Percentiles rank a stretch among this genome's conserved stretches.
Evolutionary conservation across 2,113 vertebrate species (phyloP).

Genomic region (Tautogolabrus adspersus): DNA sequence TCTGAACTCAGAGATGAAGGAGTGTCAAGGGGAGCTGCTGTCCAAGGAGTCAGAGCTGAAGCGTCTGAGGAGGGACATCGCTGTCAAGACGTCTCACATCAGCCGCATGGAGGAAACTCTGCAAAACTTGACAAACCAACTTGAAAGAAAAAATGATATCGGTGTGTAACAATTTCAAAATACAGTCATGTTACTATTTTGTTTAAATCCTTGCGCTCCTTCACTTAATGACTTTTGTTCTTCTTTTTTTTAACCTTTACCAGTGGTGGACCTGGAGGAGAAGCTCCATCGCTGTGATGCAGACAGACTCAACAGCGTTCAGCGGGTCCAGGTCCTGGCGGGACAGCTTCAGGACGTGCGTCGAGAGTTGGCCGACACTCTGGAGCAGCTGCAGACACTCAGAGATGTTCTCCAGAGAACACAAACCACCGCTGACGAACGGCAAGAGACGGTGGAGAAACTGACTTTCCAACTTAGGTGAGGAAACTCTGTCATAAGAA

Average conservation of each 20-base stretch:
- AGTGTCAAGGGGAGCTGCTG: conserved; percentile 84
- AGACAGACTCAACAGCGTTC: conserved; percentile 79
- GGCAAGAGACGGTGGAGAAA: conserved; percentile 80
- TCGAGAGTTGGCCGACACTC: conserved; percentile 83
- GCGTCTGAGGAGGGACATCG: conserved; percentile 83
- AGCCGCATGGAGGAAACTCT: conserved; percentile 84
- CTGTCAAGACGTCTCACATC: conserved; percentile 84
- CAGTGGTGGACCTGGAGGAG: conserved; percentile 89
- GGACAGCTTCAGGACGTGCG: conserved; percentile 83
- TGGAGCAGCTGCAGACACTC: conserved; percentile 84
- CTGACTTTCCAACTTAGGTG: conserved; percentile 90
- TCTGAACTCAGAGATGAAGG: conserved; percentile 85
- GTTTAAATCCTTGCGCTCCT: not conserved
- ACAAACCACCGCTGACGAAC: conserved; percentile 87
- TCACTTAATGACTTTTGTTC: not conserved
- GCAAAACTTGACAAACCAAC: conserved; percentile 82
- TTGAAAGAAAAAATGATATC: conserved; percentile 84
- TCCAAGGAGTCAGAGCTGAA: conserved; percentile 86
- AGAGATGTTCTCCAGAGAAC: conserved; percentile 86
- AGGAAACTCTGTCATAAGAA: conserved; percentile 44
- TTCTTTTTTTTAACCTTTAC: not conserved
- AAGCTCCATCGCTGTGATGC: conserved; percentile 86
- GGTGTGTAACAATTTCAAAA: conserved; percentile 75
- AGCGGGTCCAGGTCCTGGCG: conserved; percentile 84
- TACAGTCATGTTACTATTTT: not conserved